Conservation (phyloP, 2,113 vertebrate species). For the Hippolais icterina region DNA sequence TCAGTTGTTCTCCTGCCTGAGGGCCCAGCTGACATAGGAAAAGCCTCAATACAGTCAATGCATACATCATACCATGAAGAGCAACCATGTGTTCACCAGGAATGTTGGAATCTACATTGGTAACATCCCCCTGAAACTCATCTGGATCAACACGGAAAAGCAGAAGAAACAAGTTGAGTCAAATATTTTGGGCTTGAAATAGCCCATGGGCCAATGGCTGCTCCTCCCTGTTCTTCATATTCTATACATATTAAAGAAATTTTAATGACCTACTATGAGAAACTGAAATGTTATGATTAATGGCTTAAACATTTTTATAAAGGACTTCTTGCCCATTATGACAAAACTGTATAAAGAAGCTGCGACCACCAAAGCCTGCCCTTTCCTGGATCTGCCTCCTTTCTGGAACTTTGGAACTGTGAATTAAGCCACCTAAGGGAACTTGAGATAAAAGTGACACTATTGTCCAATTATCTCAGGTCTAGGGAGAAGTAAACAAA, state of each 20-base stretch:
- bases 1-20: neutral
- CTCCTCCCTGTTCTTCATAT: neutral
- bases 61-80: too few relatives aligned
- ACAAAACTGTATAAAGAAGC: neutral
- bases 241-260: neutral
- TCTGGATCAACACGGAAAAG: neutral
- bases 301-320: neutral
- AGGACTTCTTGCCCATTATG: neutral
- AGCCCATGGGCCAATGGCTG: neutral
- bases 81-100: rapidly evolving
- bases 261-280: neutral
- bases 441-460: neutral
- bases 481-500: neutral
- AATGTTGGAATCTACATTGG: neutral
- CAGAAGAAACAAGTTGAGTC: neutral
- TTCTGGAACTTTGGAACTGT: neutral
- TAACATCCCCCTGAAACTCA: neutral
- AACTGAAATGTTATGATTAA: neutral
- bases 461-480: neutral
- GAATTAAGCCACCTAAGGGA: neutral
- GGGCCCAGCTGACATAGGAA: neutral
- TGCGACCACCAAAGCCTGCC: neutral
- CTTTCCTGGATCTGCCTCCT: neutral
- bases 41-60: neutral
- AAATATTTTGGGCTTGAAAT: neutral